Percentiles rank a stretch among this genome's conserved stretches.
Evolutionary conservation across 92 coral and sea anemone genomes (phyloP).

Genomic region (Porites evermanni): DNA sequence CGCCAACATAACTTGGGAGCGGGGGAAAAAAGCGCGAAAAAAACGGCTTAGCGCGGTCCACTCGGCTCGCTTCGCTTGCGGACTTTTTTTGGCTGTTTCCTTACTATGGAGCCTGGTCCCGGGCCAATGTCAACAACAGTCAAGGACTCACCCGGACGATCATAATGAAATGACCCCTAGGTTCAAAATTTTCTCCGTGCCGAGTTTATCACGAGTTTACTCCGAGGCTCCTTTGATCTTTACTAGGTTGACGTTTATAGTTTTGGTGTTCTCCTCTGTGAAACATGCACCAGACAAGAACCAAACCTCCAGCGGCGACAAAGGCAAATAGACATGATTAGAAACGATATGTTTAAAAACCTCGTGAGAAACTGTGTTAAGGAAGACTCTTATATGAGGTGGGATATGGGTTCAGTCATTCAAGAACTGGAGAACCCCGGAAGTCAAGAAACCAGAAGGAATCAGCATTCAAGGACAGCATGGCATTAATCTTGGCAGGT

Average conservation of each 20-base stretch:
- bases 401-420: constrained; percentile 4
- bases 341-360: background rate
- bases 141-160: no score
- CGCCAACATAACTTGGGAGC: no score
- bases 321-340: constrained; percentile 37
- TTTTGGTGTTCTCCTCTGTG: constrained; percentile 70
- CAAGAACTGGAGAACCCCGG: background rate
- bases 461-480: no score
- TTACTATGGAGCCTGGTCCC: no score
- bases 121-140: no score
- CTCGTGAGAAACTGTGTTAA: background rate
- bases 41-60: no score
- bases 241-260: constrained; percentile 77
- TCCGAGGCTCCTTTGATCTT: background rate
- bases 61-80: no score
- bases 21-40: no score
- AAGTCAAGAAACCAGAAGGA: background rate
- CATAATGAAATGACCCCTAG: background rate
- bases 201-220: background rate
- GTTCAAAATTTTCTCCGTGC: background rate
- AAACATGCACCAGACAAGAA: constrained; percentile 55
- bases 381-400: background rate
- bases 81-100: no score
- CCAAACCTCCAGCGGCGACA: constrained; percentile 64
- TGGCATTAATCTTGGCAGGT: no score